Evolutionary conservation across 2,113 vertebrate genomes (phyloP), one percentile per base, ranked within the genome.

Genomic region (Hippocampus barbouri): DNA sequence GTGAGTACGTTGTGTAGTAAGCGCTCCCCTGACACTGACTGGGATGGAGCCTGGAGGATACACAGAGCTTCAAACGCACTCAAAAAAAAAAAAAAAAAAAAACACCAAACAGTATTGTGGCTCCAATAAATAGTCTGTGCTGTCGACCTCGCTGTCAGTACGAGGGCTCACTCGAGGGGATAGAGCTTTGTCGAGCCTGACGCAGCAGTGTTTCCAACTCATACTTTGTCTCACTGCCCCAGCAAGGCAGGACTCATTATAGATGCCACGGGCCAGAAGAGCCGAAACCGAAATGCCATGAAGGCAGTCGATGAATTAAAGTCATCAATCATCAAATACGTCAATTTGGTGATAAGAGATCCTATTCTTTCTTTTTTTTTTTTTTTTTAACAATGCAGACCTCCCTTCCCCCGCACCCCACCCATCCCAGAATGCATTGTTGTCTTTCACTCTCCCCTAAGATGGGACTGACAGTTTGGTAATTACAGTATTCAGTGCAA

Each of bases 391-490:
- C 57, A 71, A 56, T 45, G 53, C 56, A 70, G 67, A 70, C 69
- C 60, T 60, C 43, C 63, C 51, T 45, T 11, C 7, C 23, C 15
- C 15, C 1, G 21, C n/a, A 47, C 9, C 43, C 15, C 14, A 9
- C 15, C 23, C 23, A 66, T 66, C 75, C 75, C 70, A 41, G 12
- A 16, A 64, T 76, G 70, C 70, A 79, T 88, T 87, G 83, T 88
- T 85, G 75, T 83, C 68, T 34, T 64, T 65, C 43, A 70, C 84
- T 86, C 80, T 81, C 61, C 72, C 47, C 30, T 47, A 45, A 76
- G 67, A 81, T 84, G 85, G 84, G 87, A 89, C 71, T 81, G 87
- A 75, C 83, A 83, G 74, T 78, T 83, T 85, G 67, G 53, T 88
- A 87, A 90, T 89, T 85, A 79, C 81, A 69, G 81, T 83, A 83